phyloP scores from a whole-genome alignment of 2,888 invertebrate genomes.

The Crematogaster levior region DNA sequence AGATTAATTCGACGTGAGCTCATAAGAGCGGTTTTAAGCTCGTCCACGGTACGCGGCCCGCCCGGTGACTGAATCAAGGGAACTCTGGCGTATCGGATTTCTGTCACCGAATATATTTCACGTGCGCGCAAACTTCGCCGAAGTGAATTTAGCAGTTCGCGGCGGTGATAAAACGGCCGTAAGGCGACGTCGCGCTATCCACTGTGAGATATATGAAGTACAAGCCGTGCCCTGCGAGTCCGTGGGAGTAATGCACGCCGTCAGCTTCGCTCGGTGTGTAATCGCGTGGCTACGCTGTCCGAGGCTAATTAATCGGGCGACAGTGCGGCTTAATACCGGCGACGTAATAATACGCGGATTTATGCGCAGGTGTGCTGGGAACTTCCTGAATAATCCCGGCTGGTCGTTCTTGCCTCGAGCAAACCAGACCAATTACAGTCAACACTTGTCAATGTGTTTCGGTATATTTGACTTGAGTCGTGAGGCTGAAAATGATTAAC shows the following conservation, averaged over 20 bases:
- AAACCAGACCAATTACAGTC: background rate
- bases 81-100: constrained; percentile 54
- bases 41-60: constrained; percentile 32
- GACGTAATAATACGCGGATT: constrained; percentile 63
- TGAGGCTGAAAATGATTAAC: background rate
- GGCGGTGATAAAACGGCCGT: constrained; percentile 57
- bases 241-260: constrained; percentile 24
- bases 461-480: background rate
- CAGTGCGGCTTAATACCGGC: constrained; percentile 47
- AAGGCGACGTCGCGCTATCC: constrained; percentile 51
- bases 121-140: constrained; percentile 48
- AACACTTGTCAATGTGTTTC: constrained; percentile 24
- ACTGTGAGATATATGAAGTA: constrained; percentile 44
- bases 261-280: constrained; percentile 26
- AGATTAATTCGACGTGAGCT: constrained; percentile 56
- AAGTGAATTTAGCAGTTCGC: constrained; percentile 59
- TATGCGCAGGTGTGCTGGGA: constrained; percentile 47
- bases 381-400: constrained; percentile 56
- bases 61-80: constrained; percentile 33
- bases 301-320: constrained; percentile 61
- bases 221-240: constrained; percentile 36
- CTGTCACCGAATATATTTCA: constrained; percentile 63
- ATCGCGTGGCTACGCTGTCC: constrained; percentile 55
- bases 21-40: constrained; percentile 52
- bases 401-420: constrained; percentile 20